phyloP scores from a whole-genome alignment of 2,797 vertebrate genomes.

The Chelon labrosus region DNA sequence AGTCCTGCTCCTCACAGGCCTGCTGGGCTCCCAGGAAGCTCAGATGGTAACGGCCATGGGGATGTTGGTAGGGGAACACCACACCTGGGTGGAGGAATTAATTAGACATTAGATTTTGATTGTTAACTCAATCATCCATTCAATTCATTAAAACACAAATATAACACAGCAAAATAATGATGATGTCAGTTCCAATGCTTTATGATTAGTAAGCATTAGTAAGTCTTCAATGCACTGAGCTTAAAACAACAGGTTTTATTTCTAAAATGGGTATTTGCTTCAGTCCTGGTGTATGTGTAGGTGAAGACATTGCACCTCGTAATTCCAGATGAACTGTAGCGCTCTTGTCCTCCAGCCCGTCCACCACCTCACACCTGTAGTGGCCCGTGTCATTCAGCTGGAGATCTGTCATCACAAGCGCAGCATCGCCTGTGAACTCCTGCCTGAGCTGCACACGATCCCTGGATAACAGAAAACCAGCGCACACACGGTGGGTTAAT shows the following conservation, averaged over 20 bases:
- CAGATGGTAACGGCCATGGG: constrained; percentile 86
- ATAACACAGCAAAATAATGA: no score
- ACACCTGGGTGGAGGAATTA: constrained; percentile 79
- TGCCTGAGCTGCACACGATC: constrained; percentile 83
- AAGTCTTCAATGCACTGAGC: no score
- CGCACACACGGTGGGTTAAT: not conserved
- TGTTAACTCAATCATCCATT: no score
- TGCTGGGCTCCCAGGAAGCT: constrained; percentile 86
- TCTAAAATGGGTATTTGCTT: no score
- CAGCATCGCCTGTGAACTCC: constrained; percentile 71
- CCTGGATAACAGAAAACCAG: constrained; percentile 38
- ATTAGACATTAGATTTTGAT: not conserved
- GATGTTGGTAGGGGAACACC: constrained; percentile 92
- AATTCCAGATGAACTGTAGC: constrained; percentile 86
- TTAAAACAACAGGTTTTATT: no score
- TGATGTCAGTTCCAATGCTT: no score
- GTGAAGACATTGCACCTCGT: constrained; percentile 74
- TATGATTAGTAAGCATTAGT: no score
- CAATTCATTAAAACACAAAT: no score
- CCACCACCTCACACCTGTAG: constrained; percentile 91
- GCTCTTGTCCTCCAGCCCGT: constrained; percentile 90
- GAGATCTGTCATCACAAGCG: constrained; percentile 84
- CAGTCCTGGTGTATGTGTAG: not conserved
- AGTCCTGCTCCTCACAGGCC: constrained; percentile 87
- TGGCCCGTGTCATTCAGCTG: constrained; percentile 86